phyloP scores from a whole-genome alignment of 2,888 invertebrate genomes.

The Pyrgus malvae region DNA sequence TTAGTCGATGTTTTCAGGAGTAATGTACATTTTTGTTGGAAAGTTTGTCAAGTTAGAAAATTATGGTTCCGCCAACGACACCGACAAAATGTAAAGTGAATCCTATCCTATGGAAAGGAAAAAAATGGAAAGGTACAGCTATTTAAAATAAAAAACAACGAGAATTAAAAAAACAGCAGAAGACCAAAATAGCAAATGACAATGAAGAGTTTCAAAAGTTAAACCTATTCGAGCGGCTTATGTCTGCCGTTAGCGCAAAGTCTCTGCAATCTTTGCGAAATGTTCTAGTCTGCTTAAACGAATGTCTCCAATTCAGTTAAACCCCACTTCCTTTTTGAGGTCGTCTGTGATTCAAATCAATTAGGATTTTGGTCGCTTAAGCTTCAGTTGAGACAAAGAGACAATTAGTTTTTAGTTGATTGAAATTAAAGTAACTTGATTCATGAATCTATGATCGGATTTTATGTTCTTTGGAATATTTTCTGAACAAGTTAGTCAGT shows the following conservation, averaged over 20 bases:
- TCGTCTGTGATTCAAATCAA: slow-evolving; percentile 17
- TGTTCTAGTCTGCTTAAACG: slow-evolving; percentile 27
- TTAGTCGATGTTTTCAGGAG: no score
- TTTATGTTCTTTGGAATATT: neutral
- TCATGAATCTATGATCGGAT: neutral
- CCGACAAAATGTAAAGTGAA: no score
- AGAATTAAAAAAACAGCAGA: no score
- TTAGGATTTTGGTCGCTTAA: slow-evolving; percentile 18
- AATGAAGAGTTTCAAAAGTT: slow-evolving; percentile 32
- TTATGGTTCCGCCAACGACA: no score
- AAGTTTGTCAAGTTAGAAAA: no score
- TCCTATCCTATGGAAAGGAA: no score
- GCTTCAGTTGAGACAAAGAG: neutral
- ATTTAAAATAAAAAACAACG: no score
- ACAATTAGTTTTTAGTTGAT: neutral
- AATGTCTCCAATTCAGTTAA: slow-evolving; percentile 30
- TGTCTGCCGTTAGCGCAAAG: slow-evolving; percentile 27
- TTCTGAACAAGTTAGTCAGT: no score
- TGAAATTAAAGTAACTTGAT: neutral
- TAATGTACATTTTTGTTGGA: no score
- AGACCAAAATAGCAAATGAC: slow-evolving; percentile 25
- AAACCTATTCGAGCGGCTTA: slow-evolving; percentile 34
- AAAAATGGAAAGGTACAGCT: no score
- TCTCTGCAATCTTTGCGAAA: slow-evolving; percentile 11
- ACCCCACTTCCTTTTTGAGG: slow-evolving; percentile 16